phyloP scores from a whole-genome alignment of 1,140 invertebrate genomes.

The Heliconius melpomene region DNA sequence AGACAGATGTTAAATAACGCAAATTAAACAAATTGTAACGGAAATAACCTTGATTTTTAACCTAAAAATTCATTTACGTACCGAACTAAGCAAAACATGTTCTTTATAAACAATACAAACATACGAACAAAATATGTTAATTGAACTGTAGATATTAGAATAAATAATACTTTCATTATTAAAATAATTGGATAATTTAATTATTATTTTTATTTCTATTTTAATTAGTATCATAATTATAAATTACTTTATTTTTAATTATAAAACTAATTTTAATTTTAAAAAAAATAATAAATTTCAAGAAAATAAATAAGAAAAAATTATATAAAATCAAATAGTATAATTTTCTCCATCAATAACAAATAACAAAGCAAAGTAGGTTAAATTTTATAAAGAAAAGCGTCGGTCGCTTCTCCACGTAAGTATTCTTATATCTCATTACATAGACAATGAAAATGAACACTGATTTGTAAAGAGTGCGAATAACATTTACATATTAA shows the following conservation, averaged over 20 bases:
- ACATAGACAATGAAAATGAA: constrained; percentile 19
- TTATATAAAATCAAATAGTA: neutral
- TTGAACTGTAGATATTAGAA: neutral
- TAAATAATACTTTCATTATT: neutral
- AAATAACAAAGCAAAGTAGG: constrained; percentile 71
- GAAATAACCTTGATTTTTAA: neutral
- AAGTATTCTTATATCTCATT: constrained; percentile 4
- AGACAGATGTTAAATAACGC: constrained; percentile 13
- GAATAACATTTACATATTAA: constrained; percentile 24
- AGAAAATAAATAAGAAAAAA: constrained; percentile 9
- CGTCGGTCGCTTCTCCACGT: constrained; percentile 19
- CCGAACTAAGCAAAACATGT: neutral
- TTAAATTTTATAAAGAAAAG: constrained; percentile 42
- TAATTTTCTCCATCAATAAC: constrained; percentile 58
- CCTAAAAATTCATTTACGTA: constrained; percentile 4
- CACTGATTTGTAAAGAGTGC: constrained; percentile 24
- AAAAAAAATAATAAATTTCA: neutral
- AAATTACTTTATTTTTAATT: too few relatives aligned
- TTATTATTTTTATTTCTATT: too few relatives aligned
- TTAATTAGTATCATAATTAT: too few relatives aligned
- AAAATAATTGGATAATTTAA: too few relatives aligned
- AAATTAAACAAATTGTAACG: constrained; percentile 7
- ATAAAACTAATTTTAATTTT: too few relatives aligned
- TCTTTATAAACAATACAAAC: neutral
- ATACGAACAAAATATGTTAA: neutral